Conservation (phyloP, 2,888 invertebrate genomes). For the Lasius fuliginosus region DNA sequence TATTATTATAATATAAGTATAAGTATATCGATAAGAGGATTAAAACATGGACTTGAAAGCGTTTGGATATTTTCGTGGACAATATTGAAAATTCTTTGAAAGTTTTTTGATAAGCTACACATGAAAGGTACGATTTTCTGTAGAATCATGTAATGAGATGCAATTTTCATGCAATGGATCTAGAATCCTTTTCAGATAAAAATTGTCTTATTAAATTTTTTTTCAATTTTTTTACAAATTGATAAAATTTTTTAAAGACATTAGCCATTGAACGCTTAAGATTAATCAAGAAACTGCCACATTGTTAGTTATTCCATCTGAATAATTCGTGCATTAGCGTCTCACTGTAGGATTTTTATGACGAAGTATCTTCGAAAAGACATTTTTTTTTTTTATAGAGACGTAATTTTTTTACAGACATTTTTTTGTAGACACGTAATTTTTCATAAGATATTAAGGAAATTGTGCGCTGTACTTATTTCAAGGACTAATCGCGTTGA, state of each 20-base stretch:
- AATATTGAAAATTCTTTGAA: constrained; percentile 1
- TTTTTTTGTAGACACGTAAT: background rate
- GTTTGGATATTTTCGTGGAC: constrained; percentile 3
- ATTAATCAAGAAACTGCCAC: background rate
- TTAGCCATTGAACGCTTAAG: background rate
- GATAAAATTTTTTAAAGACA: background rate
- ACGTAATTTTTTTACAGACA: too few relatives aligned
- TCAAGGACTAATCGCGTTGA: constrained; percentile 12
- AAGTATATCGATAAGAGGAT: background rate
- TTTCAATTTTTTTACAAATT: constrained; percentile 4
- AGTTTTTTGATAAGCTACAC: background rate
- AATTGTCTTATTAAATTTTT: background rate
- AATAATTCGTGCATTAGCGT: background rate
- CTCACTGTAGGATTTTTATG: background rate
- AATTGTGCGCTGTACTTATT: background rate
- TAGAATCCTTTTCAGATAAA: background rate
- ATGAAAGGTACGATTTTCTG: background rate
- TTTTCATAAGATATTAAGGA: constrained; percentile 21
- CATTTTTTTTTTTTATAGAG: background rate
- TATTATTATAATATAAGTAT: too few relatives aligned
- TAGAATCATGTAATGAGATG: background rate
- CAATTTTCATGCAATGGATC: background rate
- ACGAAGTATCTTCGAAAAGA: constrained; percentile 1
- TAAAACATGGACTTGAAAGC: background rate
- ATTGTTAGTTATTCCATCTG: background rate